phyloP scores from a whole-genome alignment of 2,113 vertebrate species.

The Saimiri boliviensis region DNA sequence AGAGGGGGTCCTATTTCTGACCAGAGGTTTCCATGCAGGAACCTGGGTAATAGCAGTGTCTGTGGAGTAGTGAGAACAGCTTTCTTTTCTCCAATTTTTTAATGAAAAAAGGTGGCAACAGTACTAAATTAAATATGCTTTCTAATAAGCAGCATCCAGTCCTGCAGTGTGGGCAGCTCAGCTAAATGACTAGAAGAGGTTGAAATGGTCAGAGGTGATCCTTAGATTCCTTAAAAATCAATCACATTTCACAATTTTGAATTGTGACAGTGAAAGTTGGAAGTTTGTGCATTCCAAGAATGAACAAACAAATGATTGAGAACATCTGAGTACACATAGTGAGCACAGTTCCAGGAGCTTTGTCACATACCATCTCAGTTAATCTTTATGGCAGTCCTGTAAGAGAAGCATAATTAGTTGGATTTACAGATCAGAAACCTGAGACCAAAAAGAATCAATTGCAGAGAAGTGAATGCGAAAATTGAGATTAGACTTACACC shows the following conservation, averaged over 20 bases:
- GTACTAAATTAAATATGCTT: not conserved
- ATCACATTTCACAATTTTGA: not conserved
- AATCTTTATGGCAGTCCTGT: not conserved
- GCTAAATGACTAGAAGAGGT: not conserved
- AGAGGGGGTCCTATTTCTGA: not conserved
- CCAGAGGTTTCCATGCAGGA: not conserved
- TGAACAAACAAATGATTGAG: not conserved
- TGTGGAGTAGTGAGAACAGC: not conserved
- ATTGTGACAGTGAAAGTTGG: not conserved
- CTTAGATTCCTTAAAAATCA: not conserved
- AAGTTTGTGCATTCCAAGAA: not conserved
- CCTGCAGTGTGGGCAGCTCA: not conserved
- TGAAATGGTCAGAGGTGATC: not conserved
- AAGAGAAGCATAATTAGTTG: not conserved
- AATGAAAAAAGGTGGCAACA: not conserved
- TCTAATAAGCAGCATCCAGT: not conserved
- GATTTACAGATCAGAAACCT: not conserved
- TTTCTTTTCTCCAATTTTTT: not conserved
- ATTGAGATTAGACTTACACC: not conserved
- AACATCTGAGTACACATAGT: not conserved
- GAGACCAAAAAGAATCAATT: not conserved
- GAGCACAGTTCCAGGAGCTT: not conserved
- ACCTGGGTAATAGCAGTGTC: not conserved
- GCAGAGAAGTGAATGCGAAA: not conserved
- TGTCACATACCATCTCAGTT: not conserved